Base-by-base conservation (phyloP, 2,113 vertebrate species). In the Oxyruncus cristatus region DNA sequence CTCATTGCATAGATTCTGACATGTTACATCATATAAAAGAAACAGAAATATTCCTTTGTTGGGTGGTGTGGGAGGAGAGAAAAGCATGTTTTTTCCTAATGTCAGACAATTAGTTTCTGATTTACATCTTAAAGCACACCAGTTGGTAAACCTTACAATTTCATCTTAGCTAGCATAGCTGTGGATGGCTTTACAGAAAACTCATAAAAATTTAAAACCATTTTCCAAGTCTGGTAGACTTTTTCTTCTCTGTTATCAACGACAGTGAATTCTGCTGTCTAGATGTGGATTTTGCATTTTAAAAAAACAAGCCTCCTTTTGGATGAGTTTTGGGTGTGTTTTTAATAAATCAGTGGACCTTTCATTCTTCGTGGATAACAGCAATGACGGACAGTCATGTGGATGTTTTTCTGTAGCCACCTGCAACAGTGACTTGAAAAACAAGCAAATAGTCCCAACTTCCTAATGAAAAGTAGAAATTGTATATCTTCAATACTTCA, bases 31-130 rank as follows among this genome's bases (percentile, higher is more conserved):
- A 5, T 33, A 19, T 65, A 63, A 81, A 78, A 58, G 75, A 88
- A 53, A 85, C 15, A 68, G 46, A 67, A 53, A 50, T 71, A 58
- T 9, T 63, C 28, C 61, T 76, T 86, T 37, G 33, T 72, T 55
- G 41, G 42, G 44, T 91, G 14, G 27, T 47, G 61, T 89, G 56
- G 80, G 76, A 85, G 56, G 67, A 82, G 62, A 67, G n/a, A 91
- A 86, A 89, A 81, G 24, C 44, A 21, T 46, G 37, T 35, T 87
- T 91, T 77, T 68, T 37, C 41, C 30, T 81, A 46, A 89, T 88
- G 79, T 61, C 91, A 93, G 72, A 86, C 73, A 95, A 87, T 95
- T 95, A 94, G 73, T 96, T 91, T 91, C 66, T 87, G 83, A 92
- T 96, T 94, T 96, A 89, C 94, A 75, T 81, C 66, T 91, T 77